A percentile compares a stretch with the other conserved stretches of the same genome.
Evolutionary conservation across 1,140 invertebrate genomes (phyloP).

Genomic region (Copidosoma floridanum): DNA sequence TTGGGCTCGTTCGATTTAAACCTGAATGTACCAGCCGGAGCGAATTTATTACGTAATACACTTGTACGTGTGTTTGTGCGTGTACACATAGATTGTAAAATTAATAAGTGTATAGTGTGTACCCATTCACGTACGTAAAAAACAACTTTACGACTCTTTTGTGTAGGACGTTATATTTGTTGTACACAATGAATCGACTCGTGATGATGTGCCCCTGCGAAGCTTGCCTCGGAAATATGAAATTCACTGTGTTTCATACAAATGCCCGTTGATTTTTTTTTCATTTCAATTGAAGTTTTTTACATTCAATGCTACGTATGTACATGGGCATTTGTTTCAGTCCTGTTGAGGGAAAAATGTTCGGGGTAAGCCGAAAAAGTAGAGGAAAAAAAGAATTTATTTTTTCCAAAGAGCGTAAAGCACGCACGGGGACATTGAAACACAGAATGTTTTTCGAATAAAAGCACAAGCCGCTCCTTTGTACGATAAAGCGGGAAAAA

Average conservation of each 20-base stretch:
- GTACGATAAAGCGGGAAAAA: too few species aligned
- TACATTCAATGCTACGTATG: too few species aligned
- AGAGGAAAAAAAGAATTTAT: neutral
- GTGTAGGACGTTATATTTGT: neutral
- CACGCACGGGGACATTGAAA: too few species aligned
- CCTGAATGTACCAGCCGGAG: slow-evolving; percentile 47
- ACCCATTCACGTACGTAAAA: slow-evolving; percentile 7
- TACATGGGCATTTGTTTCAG: too few species aligned
- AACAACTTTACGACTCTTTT: slow-evolving; percentile 6
- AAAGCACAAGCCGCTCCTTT: too few species aligned
- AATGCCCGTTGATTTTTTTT: too few species aligned
- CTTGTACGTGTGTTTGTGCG: neutral
- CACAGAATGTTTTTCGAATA: too few species aligned
- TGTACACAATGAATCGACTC: neutral
- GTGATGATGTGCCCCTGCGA: slow-evolving; percentile 34
- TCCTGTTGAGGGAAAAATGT: too few species aligned
- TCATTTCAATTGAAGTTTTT: too few species aligned
- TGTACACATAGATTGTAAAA: neutral
- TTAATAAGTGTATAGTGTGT: neutral
- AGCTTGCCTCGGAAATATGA: slow-evolving; percentile 25
- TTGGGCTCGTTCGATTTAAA: slow-evolving; percentile 31
- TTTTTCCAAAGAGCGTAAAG: too few species aligned
- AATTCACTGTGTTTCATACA: too few species aligned
- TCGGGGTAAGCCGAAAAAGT: slow-evolving; percentile 16
- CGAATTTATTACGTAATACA: slow-evolving; percentile 26